phyloP scores from a whole-genome alignment of 2,113 vertebrate species.

The Cyanistes caeruleus region DNA sequence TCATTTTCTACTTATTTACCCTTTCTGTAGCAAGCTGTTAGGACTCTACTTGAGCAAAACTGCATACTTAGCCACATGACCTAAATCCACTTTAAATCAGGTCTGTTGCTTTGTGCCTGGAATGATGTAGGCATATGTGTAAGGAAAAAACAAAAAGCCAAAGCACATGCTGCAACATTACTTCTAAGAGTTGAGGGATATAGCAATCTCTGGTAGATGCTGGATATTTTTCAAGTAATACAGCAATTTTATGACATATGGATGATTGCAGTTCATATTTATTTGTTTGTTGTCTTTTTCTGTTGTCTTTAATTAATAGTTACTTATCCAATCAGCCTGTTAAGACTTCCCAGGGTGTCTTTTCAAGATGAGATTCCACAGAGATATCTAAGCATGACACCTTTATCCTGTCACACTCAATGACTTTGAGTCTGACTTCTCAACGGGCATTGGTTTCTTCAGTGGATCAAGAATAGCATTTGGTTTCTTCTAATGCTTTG shows the following conservation, averaged over 20 bases:
- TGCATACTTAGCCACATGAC: not conserved
- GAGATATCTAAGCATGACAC: not conserved
- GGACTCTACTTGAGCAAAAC: not conserved
- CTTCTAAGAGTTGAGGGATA: not conserved
- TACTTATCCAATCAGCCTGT: not conserved
- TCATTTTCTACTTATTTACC: not conserved
- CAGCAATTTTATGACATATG: not conserved
- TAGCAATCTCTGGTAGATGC: not conserved
- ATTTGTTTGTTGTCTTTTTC: rapidly evolving
- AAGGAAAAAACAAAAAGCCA: not conserved
- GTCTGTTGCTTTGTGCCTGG: not conserved
- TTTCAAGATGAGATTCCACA: not conserved
- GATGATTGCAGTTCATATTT: not conserved
- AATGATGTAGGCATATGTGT: not conserved
- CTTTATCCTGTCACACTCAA: not conserved
- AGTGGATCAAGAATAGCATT: not conserved
- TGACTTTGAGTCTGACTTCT: not conserved
- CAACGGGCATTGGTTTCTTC: not conserved
- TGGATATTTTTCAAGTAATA: not conserved
- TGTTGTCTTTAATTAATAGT: not conserved
- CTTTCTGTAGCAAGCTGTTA: not conserved
- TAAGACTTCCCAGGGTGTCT: not conserved
- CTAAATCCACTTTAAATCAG: not conserved
- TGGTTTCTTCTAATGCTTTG: not conserved
- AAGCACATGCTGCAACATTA: not conserved